Evolutionary conservation across 2,888 invertebrate genomes (phyloP), one percentile per base, ranked within the genome.

Genomic region (Scaptodrosophila latifasciaeformis): DNA sequence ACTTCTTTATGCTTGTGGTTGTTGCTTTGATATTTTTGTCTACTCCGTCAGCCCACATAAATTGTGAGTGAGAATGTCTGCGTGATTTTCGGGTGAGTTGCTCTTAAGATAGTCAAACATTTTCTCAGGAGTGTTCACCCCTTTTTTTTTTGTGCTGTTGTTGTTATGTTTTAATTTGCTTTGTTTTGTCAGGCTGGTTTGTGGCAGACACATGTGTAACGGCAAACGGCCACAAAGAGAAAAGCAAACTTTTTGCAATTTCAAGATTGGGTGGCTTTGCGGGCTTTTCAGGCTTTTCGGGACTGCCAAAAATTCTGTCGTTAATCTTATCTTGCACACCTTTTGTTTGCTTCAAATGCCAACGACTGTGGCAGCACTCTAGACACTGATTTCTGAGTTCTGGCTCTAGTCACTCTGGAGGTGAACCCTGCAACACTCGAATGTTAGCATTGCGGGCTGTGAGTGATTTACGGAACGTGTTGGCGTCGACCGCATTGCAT

Each of bases 81-180:
- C n/a, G n/a, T n/a, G n/a, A n/a, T n/a, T n/a, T n/a, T n/a, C n/a
- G n/a, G n/a, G n/a, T n/a, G n/a, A n/a, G n/a, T n/a, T n/a, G n/a
- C n/a, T n/a, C n/a, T n/a, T n/a, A n/a, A n/a, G n/a, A n/a, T n/a
- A n/a, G n/a, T n/a, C n/a, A n/a, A n/a, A n/a, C n/a, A n/a, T n/a
- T n/a, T n/a, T n/a, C n/a, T n/a, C n/a, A n/a, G n/a, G 27, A 27
- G 5, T 9, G 27, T 6, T 6, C 9, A 9, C 27, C 27, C 27
- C 27, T 9, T 43, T 35, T 65, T 62, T 49, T n/a, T 27, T 34
- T 31, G 13, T 18, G 37, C 35, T 27, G 44, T 60, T 47, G 62
- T 74, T 72, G 78, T 72, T 72, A 54, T 72, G 67, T 59, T 77
- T 72, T 70, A 61, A 72, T 77, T 74, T 75, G 49, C 12, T 52